These are phyloP conservation scores for Lepus americanus DNA, from an alignment of 2,113 vertebrate species.

Conservation along the genomic window DNA sequence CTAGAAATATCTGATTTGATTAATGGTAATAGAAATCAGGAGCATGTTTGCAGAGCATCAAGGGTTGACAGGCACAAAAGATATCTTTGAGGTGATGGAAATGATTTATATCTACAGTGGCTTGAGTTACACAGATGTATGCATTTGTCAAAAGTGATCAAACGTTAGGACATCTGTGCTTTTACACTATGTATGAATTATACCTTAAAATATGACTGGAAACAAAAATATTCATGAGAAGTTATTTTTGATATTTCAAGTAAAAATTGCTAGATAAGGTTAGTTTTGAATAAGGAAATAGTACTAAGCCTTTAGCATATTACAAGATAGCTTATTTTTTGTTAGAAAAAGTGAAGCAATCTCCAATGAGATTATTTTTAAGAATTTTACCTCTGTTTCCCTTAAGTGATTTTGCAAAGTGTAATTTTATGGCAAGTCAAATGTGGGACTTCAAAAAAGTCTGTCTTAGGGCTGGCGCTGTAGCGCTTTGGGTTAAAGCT, in stretches of 20 bases:
- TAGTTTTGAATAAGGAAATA: constrained; percentile 26
- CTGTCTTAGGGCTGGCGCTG: neutral
- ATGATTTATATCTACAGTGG: neutral
- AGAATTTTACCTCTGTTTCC: constrained; percentile 43
- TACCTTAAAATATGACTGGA: constrained; percentile 14
- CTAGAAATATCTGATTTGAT: constrained; percentile 3
- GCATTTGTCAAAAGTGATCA: constrained; percentile 18
- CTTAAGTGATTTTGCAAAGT: constrained; percentile 66
- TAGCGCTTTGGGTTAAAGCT: no score
- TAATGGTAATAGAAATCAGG: neutral
- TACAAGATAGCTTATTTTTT: constrained; percentile 12
- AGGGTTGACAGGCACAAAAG: neutral
- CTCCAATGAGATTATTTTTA: constrained; percentile 30
- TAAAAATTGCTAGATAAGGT: constrained; percentile 3
- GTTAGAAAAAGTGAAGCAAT: constrained; percentile 60
- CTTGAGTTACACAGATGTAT: neutral
- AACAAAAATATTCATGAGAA: constrained; percentile 36
- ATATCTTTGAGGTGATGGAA: neutral
- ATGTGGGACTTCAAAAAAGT: constrained; percentile 43
- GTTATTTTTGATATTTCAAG: constrained; percentile 1
- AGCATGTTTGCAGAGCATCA: neutral
- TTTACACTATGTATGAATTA: constrained; percentile 24
- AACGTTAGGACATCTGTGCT: neutral
- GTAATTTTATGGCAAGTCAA: constrained; percentile 72
- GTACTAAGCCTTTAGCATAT: neutral